Evolutionary conservation across 2,113 vertebrate species (phyloP).

Genomic region (Hemichromis elongatus): DNA sequence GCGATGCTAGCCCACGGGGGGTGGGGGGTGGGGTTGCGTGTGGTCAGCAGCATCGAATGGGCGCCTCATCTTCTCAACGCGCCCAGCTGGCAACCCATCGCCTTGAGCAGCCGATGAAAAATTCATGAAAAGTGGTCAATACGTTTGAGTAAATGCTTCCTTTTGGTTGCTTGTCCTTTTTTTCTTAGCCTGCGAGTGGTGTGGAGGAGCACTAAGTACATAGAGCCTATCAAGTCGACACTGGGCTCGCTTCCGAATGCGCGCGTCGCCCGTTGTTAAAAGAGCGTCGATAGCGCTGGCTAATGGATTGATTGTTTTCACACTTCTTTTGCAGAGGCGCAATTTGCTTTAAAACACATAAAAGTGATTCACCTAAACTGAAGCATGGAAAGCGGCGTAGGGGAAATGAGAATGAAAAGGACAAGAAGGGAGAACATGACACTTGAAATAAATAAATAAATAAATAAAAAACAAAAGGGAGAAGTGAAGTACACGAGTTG

Average conservation of each 20-base stretch:
- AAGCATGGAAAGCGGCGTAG: neutral
- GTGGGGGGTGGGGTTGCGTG: neutral
- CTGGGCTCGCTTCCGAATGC: neutral
- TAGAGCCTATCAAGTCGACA: neutral
- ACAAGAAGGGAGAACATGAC: constrained; percentile 1
- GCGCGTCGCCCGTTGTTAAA: neutral
- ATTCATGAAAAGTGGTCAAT: constrained; percentile 59
- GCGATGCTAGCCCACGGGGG: neutral
- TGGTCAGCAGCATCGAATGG: constrained; percentile 27
- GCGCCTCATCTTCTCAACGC: constrained; percentile 18
- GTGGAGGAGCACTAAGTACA: constrained; percentile 11
- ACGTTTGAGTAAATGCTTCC: constrained; percentile 56
- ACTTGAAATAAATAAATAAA: neutral
- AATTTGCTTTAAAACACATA: neutral
- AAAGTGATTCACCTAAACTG: neutral
- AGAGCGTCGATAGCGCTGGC: neutral
- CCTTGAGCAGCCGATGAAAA: constrained; percentile 56
- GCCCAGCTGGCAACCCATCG: constrained; percentile 31
- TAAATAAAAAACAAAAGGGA: neutral
- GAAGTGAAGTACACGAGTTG: constrained; percentile 13
- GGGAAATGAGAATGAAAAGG: neutral
- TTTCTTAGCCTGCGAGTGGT: neutral
- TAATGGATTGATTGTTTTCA: constrained; percentile 21
- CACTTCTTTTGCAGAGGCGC: neutral
- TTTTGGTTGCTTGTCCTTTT: constrained; percentile 5